phyloP scores from a whole-genome alignment of 2,888 invertebrate species.

The Subacronicta megacephala region DNA sequence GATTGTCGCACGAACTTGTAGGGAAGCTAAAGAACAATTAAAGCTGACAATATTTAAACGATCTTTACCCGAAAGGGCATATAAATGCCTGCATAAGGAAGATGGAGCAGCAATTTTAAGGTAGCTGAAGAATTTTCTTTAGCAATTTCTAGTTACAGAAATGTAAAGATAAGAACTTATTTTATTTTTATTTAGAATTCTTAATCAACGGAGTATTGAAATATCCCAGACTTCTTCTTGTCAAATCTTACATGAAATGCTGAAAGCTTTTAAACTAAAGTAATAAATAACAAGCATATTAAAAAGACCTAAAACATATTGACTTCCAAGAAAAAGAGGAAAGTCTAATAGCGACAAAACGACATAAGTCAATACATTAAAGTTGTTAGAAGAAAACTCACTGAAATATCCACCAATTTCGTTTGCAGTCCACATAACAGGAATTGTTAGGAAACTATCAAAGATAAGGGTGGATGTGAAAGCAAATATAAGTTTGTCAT shows the following conservation, averaged over 20 bases:
- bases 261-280: not conserved
- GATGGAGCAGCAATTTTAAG: no score
- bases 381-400: constrained; percentile 52
- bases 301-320: constrained; percentile 29
- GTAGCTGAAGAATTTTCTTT: no score
- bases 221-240: not conserved
- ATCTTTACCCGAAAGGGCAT: no score
- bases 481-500: constrained; percentile 64
- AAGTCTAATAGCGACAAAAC: constrained; percentile 44
- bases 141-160: no score
- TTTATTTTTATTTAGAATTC: no score
- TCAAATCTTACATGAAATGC: not conserved
- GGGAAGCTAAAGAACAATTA: no score
- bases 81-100: no score
- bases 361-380: constrained; percentile 54
- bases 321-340: constrained; percentile 27
- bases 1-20: no score
- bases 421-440: constrained; percentile 31
- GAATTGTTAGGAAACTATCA: constrained; percentile 33
- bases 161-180: no score
- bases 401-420: constrained; percentile 47
- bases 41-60: no score
- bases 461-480: constrained; percentile 45
- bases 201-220: no score
- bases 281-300: constrained; percentile 4